Evolutionary conservation across 1,140 invertebrate genomes (phyloP), one percentile per base, ranked within the genome.

Genomic region (Halyomorpha halys): DNA sequence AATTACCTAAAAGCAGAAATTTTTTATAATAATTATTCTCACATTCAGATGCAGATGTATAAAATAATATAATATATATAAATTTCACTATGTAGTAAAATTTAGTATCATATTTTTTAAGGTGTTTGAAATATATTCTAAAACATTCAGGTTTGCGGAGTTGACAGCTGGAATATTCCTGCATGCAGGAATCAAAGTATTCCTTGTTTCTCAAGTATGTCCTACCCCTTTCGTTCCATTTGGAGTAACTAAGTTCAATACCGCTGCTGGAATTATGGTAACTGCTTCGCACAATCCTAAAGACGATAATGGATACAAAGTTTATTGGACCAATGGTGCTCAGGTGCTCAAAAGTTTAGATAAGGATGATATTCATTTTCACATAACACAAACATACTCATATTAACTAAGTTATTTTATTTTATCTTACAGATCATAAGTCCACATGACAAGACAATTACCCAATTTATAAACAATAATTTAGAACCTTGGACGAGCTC

Each of bases 241-340:
- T 76, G 80, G 82, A 3, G 86, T 95, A 5, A 73, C 77, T 15
- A 77, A 83, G 65, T 84, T 83, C 34, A 82, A 83, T 27, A 86
- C 85, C 63, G 82, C 83, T 5, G 86, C 84, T 60, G 95, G 95
- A 6, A 81, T 98, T 9, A 95, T 98, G 92, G 83, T 99, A 0
- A 99, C 97, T 16, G 97, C 97, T 0, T 98, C 95, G 0, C 97
- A 99, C 70, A 99, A 99, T 79, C 97, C 96, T 0, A 98, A 97
- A 77, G 86, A 98, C 60, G 96, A 99, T 73, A 99, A 99, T 77
- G 97, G 97, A 5, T 99, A 98, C 73, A 99, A 99, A 80, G 92
- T 97, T 5, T 98, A 97, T 74, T 96, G 94, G 87, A 77, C 78
- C 21, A 97, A 98, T 76, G 93, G 94, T 1, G 86, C 90, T n/a